These are phyloP conservation scores for Neoarius graeffei DNA, from an alignment of 2,113 vertebrate genomes.

Conservation along the genomic window DNA sequence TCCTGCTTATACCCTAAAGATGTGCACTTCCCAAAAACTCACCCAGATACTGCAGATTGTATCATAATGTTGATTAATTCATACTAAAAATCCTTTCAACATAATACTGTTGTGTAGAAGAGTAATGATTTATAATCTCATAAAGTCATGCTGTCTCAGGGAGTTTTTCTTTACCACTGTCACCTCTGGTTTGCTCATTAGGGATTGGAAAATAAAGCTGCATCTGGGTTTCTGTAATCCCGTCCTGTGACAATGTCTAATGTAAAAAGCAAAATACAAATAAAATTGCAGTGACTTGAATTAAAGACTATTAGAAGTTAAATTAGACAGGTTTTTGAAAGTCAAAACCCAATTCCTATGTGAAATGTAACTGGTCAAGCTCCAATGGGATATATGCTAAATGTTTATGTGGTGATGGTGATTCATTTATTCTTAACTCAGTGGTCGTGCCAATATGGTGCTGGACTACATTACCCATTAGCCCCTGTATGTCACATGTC, in stretches of 20 bases:
- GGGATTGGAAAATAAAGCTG: background rate
- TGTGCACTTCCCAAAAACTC: background rate
- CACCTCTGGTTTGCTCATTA: background rate
- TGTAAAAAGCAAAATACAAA: background rate
- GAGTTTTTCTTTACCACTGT: background rate
- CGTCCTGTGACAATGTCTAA: background rate
- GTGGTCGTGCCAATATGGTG: no score
- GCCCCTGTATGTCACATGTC: no score
- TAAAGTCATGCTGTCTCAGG: background rate
- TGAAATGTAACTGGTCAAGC: background rate
- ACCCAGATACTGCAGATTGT: background rate
- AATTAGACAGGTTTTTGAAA: background rate
- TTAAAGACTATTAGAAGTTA: background rate
- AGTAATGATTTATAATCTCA: background rate
- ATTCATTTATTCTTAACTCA: background rate
- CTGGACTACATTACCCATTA: no score
- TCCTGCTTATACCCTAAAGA: background rate
- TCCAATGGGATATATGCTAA: background rate
- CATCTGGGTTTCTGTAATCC: background rate
- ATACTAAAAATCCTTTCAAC: background rate
- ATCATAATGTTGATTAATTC: background rate
- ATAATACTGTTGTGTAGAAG: background rate
- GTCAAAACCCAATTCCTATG: background rate
- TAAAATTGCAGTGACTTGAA: background rate
- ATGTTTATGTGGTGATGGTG: background rate